Evolutionary conservation across 92 coral and sea anemone species (phyloP).

Genomic region (Parazoanthus swiftii): DNA sequence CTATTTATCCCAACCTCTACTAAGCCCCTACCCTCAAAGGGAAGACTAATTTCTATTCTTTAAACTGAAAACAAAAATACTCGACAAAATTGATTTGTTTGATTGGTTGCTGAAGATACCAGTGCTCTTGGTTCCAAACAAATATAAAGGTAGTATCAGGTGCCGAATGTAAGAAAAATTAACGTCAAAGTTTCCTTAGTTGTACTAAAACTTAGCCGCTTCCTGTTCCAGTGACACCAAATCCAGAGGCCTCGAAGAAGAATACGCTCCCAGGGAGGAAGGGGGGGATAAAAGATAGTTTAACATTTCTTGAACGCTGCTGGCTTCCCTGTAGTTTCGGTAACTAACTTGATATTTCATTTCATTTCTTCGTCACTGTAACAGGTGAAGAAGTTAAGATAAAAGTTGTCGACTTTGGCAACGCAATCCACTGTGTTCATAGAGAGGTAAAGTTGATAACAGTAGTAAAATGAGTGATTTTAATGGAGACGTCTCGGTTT

Average conservation of each 20-base stretch:
- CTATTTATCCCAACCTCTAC: too few species aligned
- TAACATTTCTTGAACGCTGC: background rate
- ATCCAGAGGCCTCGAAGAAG: too few species aligned
- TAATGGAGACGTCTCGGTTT: too few species aligned
- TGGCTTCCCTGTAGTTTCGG: background rate
- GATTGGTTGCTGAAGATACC: background rate
- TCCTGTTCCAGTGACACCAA: too few species aligned
- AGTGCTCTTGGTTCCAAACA: background rate
- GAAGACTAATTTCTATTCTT: too few species aligned
- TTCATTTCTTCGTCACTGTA: background rate
- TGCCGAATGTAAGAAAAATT: too few species aligned
- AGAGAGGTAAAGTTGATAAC: slow-evolving; percentile 63
- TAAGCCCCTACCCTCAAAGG: too few species aligned
- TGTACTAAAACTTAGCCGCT: too few species aligned
- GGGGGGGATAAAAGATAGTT: background rate
- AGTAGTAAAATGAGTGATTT: background rate
- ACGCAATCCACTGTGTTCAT: slow-evolving; percentile 86
- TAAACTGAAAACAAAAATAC: too few species aligned
- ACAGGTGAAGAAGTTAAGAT: slow-evolving; percentile 74
- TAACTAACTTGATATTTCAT: background rate
- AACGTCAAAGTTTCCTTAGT: too few species aligned
- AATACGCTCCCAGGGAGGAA: background rate
- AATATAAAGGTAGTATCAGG: too few species aligned
- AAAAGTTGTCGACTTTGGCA: slow-evolving; percentile 92
- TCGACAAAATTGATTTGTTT: too few species aligned